phyloP scores from a whole-genome alignment of 2,797 vertebrate genomes.

The Apodemus agrarius region DNA sequence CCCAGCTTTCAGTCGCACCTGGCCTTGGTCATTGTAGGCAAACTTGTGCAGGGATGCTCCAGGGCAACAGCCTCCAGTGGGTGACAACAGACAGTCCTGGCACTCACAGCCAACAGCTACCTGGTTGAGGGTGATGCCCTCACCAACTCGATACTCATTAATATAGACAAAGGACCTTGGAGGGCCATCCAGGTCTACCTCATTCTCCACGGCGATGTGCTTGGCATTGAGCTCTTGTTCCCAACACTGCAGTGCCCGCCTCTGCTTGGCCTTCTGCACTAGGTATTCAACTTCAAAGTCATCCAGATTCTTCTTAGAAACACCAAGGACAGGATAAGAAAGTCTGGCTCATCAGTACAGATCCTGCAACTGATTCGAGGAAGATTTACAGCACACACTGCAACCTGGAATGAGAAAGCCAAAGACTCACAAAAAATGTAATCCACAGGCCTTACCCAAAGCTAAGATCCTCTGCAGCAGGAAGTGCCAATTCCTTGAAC shows the following conservation, averaged over 20 bases:
- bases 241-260: constrained; percentile 89
- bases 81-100: constrained; percentile 89
- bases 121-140: constrained; percentile 89
- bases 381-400: constrained; percentile 89
- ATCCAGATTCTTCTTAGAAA: constrained; percentile 89
- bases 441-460: constrained; percentile 72
- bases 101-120: constrained; percentile 93
- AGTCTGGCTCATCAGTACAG: constrained; percentile 89
- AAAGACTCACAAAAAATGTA: constrained; percentile 72
- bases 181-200: constrained; percentile 94
- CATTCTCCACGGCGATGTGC: constrained; percentile 92
- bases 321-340: constrained; percentile 88
- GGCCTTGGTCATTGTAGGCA: constrained; percentile 92
- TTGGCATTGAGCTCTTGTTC: constrained; percentile 91
- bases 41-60: constrained; percentile 91
- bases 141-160: constrained; percentile 92
- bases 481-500: constrained; percentile 31
- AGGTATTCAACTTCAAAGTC: constrained; percentile 95
- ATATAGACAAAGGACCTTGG: constrained; percentile 93
- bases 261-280: constrained; percentile 91
- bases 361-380: constrained; percentile 88
- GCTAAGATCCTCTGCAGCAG: constrained; percentile 14
- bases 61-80: constrained; percentile 91
- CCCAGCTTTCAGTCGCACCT: constrained; percentile 91
- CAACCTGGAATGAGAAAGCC: constrained; percentile 83